Conservation (phyloP, 2,113 vertebrate species). For the Epinephelus cyanopodus region DNA sequence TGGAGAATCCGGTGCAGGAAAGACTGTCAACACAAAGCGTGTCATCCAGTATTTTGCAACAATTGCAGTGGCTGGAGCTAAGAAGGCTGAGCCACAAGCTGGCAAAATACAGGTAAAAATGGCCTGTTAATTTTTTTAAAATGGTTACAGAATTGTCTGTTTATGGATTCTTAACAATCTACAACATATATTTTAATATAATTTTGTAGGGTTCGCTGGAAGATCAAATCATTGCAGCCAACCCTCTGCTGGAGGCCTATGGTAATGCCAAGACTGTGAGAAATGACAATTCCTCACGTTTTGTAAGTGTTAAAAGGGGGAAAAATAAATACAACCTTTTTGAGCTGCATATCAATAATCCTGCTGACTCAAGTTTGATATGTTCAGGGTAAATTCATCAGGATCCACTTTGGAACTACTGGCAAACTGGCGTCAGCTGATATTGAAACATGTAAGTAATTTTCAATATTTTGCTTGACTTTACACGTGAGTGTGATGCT, state of each 20-base stretch:
- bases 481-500: background rate
- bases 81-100: slow-evolving; percentile 47
- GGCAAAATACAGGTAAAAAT: slow-evolving; percentile 88
- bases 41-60: slow-evolving; percentile 96
- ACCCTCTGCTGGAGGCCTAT: slow-evolving; percentile 86
- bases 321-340: background rate
- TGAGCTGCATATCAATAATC: background rate
- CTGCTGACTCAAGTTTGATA: background rate
- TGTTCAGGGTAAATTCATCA: slow-evolving; percentile 91
- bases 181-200: background rate
- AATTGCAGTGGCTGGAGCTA: slow-evolving; percentile 86
- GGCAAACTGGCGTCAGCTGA: slow-evolving; percentile 95
- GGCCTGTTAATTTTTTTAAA: background rate
- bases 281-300: slow-evolving; percentile 90
- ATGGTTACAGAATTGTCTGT: background rate
- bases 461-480: background rate
- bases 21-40: slow-evolving; percentile 95
- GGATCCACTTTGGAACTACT: slow-evolving; percentile 91
- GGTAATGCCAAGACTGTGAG: slow-evolving; percentile 91
- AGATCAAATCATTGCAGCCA: slow-evolving; percentile 86
- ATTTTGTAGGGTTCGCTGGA: slow-evolving; percentile 88
- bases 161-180: background rate
- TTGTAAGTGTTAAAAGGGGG: slow-evolving; percentile 80
- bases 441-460: slow-evolving; percentile 92
- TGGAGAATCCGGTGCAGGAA: slow-evolving; percentile 96